These are phyloP conservation scores for Cephus sareptanus DNA, from an alignment of 2,888 invertebrate genomes.

Conservation along the genomic window DNA sequence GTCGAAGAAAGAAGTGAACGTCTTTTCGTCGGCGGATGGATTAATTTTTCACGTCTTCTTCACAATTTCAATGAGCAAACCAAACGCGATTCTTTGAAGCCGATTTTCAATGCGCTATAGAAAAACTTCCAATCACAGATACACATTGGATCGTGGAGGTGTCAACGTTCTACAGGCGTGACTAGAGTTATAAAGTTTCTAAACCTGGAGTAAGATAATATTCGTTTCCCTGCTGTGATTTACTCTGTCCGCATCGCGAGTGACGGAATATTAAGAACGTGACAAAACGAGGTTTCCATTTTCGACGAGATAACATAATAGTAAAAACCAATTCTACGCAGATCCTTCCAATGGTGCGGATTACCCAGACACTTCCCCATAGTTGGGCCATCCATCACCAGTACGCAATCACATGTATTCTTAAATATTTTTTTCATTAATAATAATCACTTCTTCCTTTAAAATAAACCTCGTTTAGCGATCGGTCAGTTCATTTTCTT, in stretches of 20 bases:
- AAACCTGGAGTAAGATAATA: no score
- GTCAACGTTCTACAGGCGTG: no score
- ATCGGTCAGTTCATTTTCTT: neutral
- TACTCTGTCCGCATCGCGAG: no score
- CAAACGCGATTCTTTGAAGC: neutral
- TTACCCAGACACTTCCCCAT: conserved; percentile 59
- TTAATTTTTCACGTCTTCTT: neutral
- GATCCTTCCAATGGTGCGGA: conserved; percentile 10
- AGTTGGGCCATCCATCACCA: conserved; percentile 41
- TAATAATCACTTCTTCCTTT: neutral
- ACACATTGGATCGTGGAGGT: no score
- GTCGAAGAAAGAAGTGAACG: neutral
- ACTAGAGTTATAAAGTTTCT: no score
- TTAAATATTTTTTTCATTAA: neutral
- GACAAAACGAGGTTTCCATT: neutral
- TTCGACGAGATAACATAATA: neutral
- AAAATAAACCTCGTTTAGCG: neutral
- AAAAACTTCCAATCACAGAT: no score
- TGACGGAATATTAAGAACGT: neutral
- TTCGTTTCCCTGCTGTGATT: no score
- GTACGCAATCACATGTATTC: neutral
- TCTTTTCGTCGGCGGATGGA: neutral
- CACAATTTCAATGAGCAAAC: neutral
- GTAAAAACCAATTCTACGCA: neutral
- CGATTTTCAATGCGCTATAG: neutral